phyloP scores from a whole-genome alignment of 2,888 invertebrate species.

The Lasioglossum pauxillum region DNA sequence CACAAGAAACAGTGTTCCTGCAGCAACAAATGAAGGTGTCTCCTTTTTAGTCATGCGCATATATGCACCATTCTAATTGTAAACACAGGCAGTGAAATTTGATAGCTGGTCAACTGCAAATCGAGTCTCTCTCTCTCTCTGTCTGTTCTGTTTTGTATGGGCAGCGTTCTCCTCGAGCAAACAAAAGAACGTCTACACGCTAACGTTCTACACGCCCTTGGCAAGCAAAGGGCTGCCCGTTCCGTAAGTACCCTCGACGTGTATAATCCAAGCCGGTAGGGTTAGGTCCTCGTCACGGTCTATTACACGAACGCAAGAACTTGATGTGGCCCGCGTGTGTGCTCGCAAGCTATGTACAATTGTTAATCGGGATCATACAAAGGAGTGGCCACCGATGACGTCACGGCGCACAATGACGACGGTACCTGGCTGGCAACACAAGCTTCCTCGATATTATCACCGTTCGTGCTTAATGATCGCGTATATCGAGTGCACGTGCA shows the following conservation, averaged over 20 bases:
- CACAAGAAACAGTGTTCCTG: neutral
- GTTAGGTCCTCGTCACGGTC: constrained; percentile 53
- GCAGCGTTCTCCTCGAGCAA: constrained; percentile 71
- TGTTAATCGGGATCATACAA: constrained; percentile 75
- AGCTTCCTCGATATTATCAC: constrained; percentile 49
- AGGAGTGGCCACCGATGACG: constrained; percentile 67
- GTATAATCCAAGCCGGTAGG: constrained; percentile 58
- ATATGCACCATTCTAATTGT: constrained; percentile 33
- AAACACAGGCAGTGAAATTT: constrained; percentile 76
- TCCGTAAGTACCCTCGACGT: constrained; percentile 56
- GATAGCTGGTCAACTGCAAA: constrained; percentile 76
- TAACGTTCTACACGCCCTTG: constrained; percentile 74
- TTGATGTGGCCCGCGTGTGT: constrained; percentile 39
- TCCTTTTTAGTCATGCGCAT: neutral
- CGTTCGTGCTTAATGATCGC: constrained; percentile 39
- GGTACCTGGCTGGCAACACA: constrained; percentile 35
- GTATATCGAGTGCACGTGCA: constrained; percentile 25
- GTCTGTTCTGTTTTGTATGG: constrained; percentile 59
- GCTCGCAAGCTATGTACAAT: constrained; percentile 27
- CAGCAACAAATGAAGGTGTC: neutral
- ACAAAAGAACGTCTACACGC: constrained; percentile 77
- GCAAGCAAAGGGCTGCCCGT: constrained; percentile 74
- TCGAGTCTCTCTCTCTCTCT: constrained; percentile 51
- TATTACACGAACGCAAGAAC: constrained; percentile 43
- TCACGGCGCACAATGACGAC: constrained; percentile 50